Percentiles rank a stretch among this genome's conserved stretches.
These are phyloP conservation scores for Pipistrellus nathusii DNA, from an alignment of 2,797 vertebrate genomes.

Conservation along the genomic window DNA sequence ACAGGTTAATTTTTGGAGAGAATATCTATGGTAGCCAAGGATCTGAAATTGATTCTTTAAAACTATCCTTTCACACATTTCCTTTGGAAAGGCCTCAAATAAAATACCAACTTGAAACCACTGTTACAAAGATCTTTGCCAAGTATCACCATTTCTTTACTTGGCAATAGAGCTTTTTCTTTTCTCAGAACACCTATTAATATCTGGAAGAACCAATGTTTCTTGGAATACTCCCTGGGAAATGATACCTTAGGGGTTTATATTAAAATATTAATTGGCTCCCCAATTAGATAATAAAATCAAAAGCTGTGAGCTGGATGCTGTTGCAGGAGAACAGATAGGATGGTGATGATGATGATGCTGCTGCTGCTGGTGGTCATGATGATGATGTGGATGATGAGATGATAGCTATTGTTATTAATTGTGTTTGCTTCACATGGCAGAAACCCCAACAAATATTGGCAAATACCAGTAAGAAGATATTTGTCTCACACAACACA, in stretches of 20 bases:
- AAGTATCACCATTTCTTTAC: neutral
- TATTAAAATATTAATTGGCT: conserved; percentile 37
- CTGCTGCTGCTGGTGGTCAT: neutral
- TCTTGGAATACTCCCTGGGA: conserved; percentile 68
- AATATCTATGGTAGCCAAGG: neutral
- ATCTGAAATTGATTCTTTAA: neutral
- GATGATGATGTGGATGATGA: neutral
- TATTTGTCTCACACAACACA: neutral
- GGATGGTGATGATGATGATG: neutral
- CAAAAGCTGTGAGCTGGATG: neutral
- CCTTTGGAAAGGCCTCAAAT: neutral
- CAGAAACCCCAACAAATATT: neutral
- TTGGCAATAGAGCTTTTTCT: conserved; percentile 27
- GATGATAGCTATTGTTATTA: neutral
- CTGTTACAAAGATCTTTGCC: neutral
- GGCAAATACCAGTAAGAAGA: neutral
- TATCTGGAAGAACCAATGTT: conserved; percentile 47
- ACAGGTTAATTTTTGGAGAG: neutral
- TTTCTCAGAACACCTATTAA: conserved; percentile 65
- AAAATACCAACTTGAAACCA: neutral
- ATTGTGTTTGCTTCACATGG: neutral
- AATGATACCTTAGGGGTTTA: conserved; percentile 10
- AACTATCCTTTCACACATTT: neutral
- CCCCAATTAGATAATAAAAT: conserved; percentile 43
- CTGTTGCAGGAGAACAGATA: neutral